Evolutionary conservation across 1,140 invertebrate genomes (phyloP).

Genomic region (Sesamia nonagrioides): DNA sequence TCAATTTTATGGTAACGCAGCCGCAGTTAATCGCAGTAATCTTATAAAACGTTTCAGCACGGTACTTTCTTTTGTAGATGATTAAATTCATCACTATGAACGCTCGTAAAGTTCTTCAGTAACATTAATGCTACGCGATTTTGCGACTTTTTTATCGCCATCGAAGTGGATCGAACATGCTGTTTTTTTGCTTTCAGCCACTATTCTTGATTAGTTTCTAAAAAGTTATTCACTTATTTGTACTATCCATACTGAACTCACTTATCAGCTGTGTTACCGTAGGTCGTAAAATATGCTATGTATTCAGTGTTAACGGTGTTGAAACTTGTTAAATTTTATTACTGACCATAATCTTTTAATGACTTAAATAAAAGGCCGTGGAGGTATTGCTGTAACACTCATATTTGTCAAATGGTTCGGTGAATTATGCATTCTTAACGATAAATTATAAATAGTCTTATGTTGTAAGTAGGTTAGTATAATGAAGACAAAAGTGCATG

Average conservation of each 20-base stretch:
- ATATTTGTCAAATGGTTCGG: too few species aligned
- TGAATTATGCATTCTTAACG: too few species aligned
- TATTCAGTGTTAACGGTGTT: background rate
- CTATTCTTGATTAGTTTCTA: constrained; percentile 20
- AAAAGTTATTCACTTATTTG: background rate
- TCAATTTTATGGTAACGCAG: constrained; percentile 36
- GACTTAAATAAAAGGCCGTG: background rate
- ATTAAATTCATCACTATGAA: constrained; percentile 41
- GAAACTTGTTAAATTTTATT: background rate
- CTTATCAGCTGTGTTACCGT: background rate
- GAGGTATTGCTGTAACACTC: background rate
- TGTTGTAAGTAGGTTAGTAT: too few species aligned
- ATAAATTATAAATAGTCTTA: too few species aligned
- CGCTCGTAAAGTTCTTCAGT: constrained; percentile 17
- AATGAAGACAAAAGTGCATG: too few species aligned
- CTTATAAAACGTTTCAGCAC: constrained; percentile 15
- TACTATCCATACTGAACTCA: background rate
- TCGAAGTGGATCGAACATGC: constrained; percentile 17
- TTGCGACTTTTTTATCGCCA: constrained; percentile 37
- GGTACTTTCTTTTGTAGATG: constrained; percentile 23
- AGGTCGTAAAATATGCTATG: background rate
- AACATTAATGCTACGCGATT: constrained; percentile 26
- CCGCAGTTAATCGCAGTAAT: constrained; percentile 33
- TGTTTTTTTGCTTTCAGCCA: constrained; percentile 4
- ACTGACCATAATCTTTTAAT: background rate